Evolutionary conservation across 2,113 vertebrate species (phyloP).

Genomic region (Dicerorhinus sumatrensis): DNA sequence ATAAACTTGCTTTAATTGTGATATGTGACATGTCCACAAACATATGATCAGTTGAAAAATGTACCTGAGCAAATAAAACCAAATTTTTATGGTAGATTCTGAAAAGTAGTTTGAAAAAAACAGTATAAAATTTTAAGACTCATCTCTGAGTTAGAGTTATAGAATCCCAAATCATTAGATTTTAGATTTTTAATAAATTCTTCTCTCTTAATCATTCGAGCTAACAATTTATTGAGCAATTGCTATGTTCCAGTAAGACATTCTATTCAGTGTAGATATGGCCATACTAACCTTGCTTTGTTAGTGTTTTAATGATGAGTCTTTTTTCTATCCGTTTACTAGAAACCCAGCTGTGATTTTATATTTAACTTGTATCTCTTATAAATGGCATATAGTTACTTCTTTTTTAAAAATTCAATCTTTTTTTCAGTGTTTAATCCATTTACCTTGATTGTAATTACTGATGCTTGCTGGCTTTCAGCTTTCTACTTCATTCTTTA

Average conservation of each 20-base stretch:
- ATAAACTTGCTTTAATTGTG: not conserved
- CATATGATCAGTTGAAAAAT: not conserved
- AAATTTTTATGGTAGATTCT: not conserved
- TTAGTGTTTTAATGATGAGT: not conserved
- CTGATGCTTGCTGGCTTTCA: not conserved
- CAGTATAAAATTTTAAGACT: not conserved
- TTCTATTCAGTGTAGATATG: not conserved
- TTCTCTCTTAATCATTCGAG: not conserved
- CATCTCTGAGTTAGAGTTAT: not conserved
- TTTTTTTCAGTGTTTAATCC: not conserved
- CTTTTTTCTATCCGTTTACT: not conserved
- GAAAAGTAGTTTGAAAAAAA: not conserved
- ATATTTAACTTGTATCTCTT: not conserved
- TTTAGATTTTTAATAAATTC: not conserved
- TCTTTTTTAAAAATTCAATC: not conserved
- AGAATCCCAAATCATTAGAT: not conserved
- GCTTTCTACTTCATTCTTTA: not conserved
- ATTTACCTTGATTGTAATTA: not conserved
- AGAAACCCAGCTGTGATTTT: not conserved
- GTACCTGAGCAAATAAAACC: not conserved
- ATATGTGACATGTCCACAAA: not conserved
- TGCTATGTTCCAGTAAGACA: not conserved
- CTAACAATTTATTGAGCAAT: not conserved
- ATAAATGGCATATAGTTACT: not conserved
- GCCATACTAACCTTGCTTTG: not conserved